phyloP scores from a whole-genome alignment of 2,797 vertebrate species.

The Argyrosomus regius region DNA sequence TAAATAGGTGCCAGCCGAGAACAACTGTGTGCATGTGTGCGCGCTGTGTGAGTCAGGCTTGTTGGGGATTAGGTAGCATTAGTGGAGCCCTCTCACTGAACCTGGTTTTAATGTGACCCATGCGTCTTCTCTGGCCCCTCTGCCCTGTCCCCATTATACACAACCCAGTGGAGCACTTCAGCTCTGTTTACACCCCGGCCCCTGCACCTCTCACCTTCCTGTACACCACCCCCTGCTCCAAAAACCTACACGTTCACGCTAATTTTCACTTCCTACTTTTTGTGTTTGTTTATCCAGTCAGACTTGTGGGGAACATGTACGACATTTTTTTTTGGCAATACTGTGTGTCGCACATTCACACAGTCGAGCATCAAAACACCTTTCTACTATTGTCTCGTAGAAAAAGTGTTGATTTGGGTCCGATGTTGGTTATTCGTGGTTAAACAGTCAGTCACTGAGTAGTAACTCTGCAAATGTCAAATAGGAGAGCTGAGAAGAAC shows the following conservation, averaged over 20 bases:
- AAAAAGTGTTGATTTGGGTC: constrained; percentile 9
- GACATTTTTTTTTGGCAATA: constrained; percentile 5
- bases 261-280: constrained; percentile 45
- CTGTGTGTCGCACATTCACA: constrained; percentile 16
- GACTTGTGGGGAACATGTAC: constrained; percentile 2
- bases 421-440: not conserved
- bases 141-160: constrained; percentile 66
- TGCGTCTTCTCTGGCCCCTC: constrained; percentile 61
- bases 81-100: constrained; percentile 79
- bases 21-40: constrained; percentile 29
- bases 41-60: constrained; percentile 58
- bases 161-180: constrained; percentile 73
- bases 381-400: not conserved
- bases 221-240: not conserved
- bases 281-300: constrained; percentile 37
- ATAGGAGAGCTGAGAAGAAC: not conserved
- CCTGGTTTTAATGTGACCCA: constrained; percentile 79
- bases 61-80: constrained; percentile 74
- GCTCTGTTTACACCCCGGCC: constrained; percentile 43
- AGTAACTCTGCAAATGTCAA: not conserved
- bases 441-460: not conserved
- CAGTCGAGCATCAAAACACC: constrained; percentile 24
- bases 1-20: constrained; percentile 67
- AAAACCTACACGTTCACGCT: constrained; percentile 32
- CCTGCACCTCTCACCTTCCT: constrained; percentile 48